These are phyloP conservation scores for Sebastes oblongus DNA, from an alignment of 2,797 vertebrate genomes.

Conservation along the genomic window DNA sequence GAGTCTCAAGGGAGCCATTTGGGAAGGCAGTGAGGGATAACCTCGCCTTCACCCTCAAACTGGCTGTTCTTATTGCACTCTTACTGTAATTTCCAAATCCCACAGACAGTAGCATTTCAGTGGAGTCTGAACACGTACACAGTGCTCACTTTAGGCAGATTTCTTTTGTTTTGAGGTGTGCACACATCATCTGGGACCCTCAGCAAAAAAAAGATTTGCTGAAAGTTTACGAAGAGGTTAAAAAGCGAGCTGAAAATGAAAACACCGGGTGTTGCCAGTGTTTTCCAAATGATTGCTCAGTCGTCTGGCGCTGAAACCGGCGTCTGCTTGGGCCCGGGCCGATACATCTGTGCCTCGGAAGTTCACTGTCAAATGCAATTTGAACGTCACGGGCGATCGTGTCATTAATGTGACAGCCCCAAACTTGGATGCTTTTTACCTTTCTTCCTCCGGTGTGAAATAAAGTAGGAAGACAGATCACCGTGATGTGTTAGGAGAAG, in stretches of 20 bases:
- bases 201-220: neutral
- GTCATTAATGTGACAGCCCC: constrained; percentile 73
- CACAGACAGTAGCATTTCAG: constrained; percentile 64
- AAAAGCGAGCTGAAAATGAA: constrained; percentile 61
- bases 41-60: constrained; percentile 55
- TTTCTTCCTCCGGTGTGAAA: constrained; percentile 44
- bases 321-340: constrained; percentile 66
- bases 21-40: constrained; percentile 47
- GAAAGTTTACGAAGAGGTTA: constrained; percentile 64
- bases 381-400: constrained; percentile 56
- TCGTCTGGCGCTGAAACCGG: constrained; percentile 59
- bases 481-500: constrained; percentile 20
- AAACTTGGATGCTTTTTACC: constrained; percentile 58
- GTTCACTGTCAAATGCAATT: constrained; percentile 73
- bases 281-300: constrained; percentile 73
- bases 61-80: constrained; percentile 43
- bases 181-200: constrained; percentile 20
- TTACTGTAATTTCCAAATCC: constrained; percentile 56
- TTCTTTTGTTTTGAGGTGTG: constrained; percentile 30
- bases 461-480: constrained; percentile 16
- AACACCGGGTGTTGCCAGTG: constrained; percentile 65
- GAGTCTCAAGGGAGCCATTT: constrained; percentile 50
- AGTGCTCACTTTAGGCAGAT: constrained; percentile 13
- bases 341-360: constrained; percentile 75
- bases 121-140: constrained; percentile 50